A percentile compares a stretch with the other conserved stretches of the same genome.
phyloP scores from a whole-genome alignment of 1,140 invertebrate species.

The Drosophila prosaltans region DNA sequence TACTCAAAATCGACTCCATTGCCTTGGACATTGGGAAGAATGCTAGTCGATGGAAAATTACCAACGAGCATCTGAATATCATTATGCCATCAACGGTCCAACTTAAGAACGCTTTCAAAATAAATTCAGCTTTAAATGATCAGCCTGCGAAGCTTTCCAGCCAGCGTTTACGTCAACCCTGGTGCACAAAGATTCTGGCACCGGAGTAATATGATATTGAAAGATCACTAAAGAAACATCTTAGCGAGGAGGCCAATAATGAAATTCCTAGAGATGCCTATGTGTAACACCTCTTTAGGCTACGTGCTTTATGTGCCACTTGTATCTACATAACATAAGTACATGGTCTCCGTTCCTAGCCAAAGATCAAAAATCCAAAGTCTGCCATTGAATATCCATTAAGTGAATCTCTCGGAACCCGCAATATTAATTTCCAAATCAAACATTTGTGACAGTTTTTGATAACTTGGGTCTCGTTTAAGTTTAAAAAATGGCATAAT shows the following conservation, averaged over 20 bases:
- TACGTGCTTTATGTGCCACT: too few relatives aligned
- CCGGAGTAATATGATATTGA: conserved; percentile 66
- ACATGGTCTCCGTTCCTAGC: too few relatives aligned
- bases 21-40: conserved; percentile 45
- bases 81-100: conserved; percentile 54
- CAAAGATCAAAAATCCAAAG: too few relatives aligned
- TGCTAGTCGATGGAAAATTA: conserved; percentile 48
- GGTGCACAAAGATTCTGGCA: conserved; percentile 71
- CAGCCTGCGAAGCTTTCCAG: background rate
- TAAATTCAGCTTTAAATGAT: conserved; percentile 2
- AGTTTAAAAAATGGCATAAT: too few relatives aligned
- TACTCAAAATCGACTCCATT: conserved; percentile 42
- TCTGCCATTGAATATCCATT: too few relatives aligned
- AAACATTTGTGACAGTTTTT: too few relatives aligned
- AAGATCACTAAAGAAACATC: conserved; percentile 46
- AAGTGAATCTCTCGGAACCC: too few relatives aligned
- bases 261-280: conserved; percentile 54
- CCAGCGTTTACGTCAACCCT: conserved; percentile 56
- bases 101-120: conserved; percentile 54
- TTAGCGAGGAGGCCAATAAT: conserved; percentile 24
- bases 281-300: conserved; percentile 3
- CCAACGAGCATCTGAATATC: conserved; percentile 63
- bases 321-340: background rate
- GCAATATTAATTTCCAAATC: too few relatives aligned
- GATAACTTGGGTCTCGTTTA: too few relatives aligned